Evolutionary conservation across 2,797 vertebrate species (phyloP).

Genomic region (Perodicticus potto): DNA sequence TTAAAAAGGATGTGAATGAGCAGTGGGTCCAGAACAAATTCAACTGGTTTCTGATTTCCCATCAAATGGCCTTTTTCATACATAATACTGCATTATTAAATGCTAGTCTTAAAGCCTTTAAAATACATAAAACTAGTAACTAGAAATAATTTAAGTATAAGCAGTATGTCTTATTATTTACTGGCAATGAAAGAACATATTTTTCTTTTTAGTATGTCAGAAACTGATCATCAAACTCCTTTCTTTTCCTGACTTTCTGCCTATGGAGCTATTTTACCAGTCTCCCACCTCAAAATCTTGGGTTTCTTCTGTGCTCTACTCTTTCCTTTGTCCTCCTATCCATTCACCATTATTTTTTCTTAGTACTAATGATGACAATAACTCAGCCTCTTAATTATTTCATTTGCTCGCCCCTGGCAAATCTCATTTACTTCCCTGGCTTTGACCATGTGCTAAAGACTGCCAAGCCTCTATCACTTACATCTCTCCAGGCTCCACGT

Average conservation of each 20-base stretch:
- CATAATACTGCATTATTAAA: background rate
- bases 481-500: background rate
- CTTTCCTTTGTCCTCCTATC: background rate
- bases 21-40: background rate
- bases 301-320: background rate
- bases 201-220: background rate
- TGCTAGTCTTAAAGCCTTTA: background rate
- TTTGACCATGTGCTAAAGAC: background rate
- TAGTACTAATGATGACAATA: background rate
- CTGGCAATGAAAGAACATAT: background rate
- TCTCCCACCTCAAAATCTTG: background rate
- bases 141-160: background rate
- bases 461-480: background rate
- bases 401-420: background rate
- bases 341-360: background rate
- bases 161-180: background rate
- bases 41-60: background rate
- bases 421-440: background rate
- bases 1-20: background rate
- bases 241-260: background rate
- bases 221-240: background rate
- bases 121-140: background rate
- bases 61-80: background rate
- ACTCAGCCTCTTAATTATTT: background rate
- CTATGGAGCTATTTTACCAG: background rate